Base-by-base conservation (phyloP, 2,888 invertebrate species). In the Chymomyza caudatula region DNA sequence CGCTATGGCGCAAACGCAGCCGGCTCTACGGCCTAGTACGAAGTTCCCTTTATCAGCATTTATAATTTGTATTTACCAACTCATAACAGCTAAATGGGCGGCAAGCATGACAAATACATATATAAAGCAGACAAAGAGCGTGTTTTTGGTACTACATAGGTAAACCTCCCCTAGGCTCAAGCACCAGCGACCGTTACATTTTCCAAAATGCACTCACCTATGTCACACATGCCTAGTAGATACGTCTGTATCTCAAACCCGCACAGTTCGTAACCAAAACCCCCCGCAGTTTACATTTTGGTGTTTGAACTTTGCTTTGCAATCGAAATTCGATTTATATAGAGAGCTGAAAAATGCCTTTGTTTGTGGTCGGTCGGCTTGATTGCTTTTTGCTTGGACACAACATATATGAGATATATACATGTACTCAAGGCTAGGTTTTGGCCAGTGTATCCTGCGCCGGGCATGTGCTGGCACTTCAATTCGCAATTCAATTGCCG, bases 41-140 rank as follows among this genome's bases (percentile, higher is more conserved):
- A 60, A 69, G 74, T 65, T 67, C 63, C 69, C 60, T 78, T 85
- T 85, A 86, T 81, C 83, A 80, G 83, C 76, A 66, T 63, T 81
- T 76, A 77, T 82, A 71, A 82, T 85, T 77, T 71, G 65, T 80
- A 77, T 76, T 75, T 82, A 79, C 75, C 69, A 68, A 76, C 74
- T 81, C 81, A 83, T 80, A 83, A 77, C 62, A 69, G 60, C 64
- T 57, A 55, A 61, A 71, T 71, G 67, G 74, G 37, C 65, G 55
- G 29, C 68, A n/a, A 51, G 43, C 57, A 20, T 47, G 54, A 53
- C 44, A 37, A 23, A 25, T 49, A 47, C 58, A 15, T 17, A 15
- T 6, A 59, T 66, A 54, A 11, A 25, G 49, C 54, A 65, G 13
- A 71, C 20, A 66, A 6, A 42, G 17, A 29, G 56, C n/a, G 22